Percentiles rank a stretch among this genome's conserved stretches.
Conservation (phyloP, 2,888 invertebrate genomes). For the Podotricha telesiphe region DNA sequence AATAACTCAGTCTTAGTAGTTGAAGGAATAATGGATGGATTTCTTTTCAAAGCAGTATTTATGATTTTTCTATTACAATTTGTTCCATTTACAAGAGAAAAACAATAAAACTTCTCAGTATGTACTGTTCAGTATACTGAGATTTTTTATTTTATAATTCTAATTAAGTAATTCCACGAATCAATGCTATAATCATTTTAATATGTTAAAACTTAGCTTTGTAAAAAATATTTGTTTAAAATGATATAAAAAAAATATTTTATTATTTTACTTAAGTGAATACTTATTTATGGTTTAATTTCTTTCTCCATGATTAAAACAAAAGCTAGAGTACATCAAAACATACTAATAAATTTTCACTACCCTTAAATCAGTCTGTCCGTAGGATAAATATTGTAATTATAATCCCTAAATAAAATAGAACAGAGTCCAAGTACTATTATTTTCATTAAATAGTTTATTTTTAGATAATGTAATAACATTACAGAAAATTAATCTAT, state of each 20-base stretch:
- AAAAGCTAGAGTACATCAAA: conserved; percentile 2
- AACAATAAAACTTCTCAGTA: not conserved
- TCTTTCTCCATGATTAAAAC: conserved; percentile 3
- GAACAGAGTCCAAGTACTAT: not conserved
- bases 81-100: conserved; percentile 9
- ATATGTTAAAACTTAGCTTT: not conserved
- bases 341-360: conserved; percentile 26
- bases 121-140: too few species aligned
- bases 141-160: not conserved
- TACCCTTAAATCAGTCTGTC: conserved; percentile 38
- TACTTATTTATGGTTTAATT: not conserved
- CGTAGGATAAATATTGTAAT: conserved; percentile 10
- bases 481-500: not conserved
- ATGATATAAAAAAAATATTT: too few species aligned
- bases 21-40: conserved; percentile 61
- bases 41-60: conserved; percentile 40
- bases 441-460: not conserved
- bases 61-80: conserved; percentile 6
- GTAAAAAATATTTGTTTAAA: too few species aligned
- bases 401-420: not conserved
- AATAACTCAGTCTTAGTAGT: conserved; percentile 64
- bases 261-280: too few species aligned
- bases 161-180: too few species aligned
- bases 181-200: too few species aligned
- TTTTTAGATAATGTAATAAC: not conserved